Conservation (phyloP, 2,113 vertebrate species). For the Cromileptes altivelis region DNA sequence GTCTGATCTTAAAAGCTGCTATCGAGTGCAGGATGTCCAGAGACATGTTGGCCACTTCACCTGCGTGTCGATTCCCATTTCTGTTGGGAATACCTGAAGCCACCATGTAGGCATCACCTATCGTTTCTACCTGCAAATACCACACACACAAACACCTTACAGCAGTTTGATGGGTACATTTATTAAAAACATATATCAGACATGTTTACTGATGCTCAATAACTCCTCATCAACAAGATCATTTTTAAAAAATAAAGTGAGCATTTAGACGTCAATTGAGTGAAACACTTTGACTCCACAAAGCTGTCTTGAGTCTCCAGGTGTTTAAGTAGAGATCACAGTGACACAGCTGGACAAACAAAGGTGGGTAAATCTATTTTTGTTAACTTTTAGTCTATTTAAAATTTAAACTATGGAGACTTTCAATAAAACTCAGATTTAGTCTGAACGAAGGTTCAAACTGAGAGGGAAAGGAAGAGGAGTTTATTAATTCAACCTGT, state of each 20-base stretch:
- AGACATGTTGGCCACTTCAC: conserved; percentile 90
- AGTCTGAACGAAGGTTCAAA: not conserved
- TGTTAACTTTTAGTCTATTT: not conserved
- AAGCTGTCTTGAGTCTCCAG: no score
- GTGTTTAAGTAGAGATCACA: no score
- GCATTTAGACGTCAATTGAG: no score
- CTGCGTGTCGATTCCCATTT: conserved; percentile 87
- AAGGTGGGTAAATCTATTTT: no score
- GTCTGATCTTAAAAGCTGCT: conserved; percentile 89
- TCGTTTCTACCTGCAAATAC: conserved; percentile 85
- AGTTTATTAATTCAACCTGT: no score
- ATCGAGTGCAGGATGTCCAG: conserved; percentile 91
- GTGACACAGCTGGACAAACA: not conserved
- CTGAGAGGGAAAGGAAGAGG: no score
- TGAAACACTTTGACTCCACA: no score
- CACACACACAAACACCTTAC: not conserved
- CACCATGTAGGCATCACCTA: conserved; percentile 92
- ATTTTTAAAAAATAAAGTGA: no score
- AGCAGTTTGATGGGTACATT: no score
- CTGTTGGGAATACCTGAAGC: conserved; percentile 90
- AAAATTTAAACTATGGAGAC: not conserved
- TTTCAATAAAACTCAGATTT: not conserved
- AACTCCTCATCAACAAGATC: no score
- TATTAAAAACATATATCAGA: no score
- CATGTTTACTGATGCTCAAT: no score